These are phyloP conservation scores for Epinotia ramella DNA, from an alignment of 2,888 invertebrate genomes.

Conservation along the genomic window DNA sequence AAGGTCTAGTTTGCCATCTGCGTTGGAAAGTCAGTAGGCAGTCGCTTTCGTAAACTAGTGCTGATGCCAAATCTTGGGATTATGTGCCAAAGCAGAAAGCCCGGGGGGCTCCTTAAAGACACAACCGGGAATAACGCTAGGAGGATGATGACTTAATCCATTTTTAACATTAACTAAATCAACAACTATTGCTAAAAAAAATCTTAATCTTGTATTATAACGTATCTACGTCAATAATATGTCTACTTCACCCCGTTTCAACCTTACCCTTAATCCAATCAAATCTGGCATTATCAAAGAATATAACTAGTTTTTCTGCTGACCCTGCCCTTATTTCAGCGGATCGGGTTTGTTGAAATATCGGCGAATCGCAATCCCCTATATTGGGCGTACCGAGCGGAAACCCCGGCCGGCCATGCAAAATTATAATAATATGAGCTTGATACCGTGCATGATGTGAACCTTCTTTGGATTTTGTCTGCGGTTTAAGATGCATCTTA, in stretches of 20 bases:
- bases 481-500: background rate
- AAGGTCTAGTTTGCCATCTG: no score
- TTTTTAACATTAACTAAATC: background rate
- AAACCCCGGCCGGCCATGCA: slow-evolving; percentile 56
- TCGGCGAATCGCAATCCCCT: slow-evolving; percentile 53
- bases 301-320: slow-evolving; percentile 49
- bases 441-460: background rate
- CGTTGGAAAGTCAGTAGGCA: no score
- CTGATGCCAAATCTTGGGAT: no score
- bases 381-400: slow-evolving; percentile 55
- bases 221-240: background rate
- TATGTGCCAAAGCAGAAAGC: no score
- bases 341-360: slow-evolving; percentile 50
- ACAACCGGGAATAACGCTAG: no score
- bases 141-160: no score
- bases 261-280: background rate
- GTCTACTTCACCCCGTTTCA: background rate
- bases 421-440: slow-evolving; percentile 56
- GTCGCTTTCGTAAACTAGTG: no score
- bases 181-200: background rate
- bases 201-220: background rate
- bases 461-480: background rate
- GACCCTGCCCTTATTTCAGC: slow-evolving; percentile 52
- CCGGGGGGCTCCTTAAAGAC: no score
- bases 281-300: background rate